Percentiles rank a stretch among this genome's conserved stretches.
phyloP scores from a whole-genome alignment of 2,797 vertebrate genomes.

The Crenichthys baileyi region DNA sequence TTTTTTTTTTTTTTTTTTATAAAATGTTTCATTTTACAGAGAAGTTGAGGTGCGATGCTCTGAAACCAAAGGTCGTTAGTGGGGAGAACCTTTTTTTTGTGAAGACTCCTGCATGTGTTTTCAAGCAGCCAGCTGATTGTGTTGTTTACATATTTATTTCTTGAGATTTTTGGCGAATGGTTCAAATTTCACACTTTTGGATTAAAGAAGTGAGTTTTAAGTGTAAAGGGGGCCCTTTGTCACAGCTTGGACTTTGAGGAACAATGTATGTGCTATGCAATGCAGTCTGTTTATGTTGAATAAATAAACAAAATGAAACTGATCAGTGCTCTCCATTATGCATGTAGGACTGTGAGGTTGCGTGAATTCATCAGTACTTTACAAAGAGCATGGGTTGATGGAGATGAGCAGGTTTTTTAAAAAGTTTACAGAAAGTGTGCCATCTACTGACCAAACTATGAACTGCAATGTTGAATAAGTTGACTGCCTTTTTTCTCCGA shows the following conservation, averaged over 20 bases:
- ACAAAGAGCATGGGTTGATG: not conserved
- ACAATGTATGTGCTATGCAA: conserved; percentile 66
- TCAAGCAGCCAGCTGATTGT: conserved; percentile 44
- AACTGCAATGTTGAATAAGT: conserved; percentile 30
- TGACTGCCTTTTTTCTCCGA: not conserved
- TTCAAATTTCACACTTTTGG: conserved; percentile 42
- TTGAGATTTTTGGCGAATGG: conserved; percentile 45
- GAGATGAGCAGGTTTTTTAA: not conserved
- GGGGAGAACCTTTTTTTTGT: conserved; percentile 34
- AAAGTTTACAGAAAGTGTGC: conserved; percentile 11
- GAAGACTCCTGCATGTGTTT: conserved; percentile 61
- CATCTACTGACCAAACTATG: conserved; percentile 53
- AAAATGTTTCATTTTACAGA: conserved; percentile 32
- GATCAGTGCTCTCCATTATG: not conserved
- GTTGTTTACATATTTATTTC: conserved; percentile 59
- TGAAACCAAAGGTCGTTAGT: conserved; percentile 46
- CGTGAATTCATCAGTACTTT: too few relatives aligned
- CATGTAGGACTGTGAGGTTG: not conserved
- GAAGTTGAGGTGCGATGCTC: conserved; percentile 23
- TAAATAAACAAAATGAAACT: conserved; percentile 57
- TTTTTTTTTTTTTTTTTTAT: not conserved
- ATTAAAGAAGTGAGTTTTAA: conserved; percentile 41
- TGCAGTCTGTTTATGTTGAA: conserved; percentile 62
- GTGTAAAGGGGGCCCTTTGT: conserved; percentile 19
- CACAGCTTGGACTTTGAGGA: conserved; percentile 46